These are phyloP conservation scores for Eupithecia dodoneata DNA, from an alignment of 2,888 invertebrate genomes.

Conservation along the genomic window DNA sequence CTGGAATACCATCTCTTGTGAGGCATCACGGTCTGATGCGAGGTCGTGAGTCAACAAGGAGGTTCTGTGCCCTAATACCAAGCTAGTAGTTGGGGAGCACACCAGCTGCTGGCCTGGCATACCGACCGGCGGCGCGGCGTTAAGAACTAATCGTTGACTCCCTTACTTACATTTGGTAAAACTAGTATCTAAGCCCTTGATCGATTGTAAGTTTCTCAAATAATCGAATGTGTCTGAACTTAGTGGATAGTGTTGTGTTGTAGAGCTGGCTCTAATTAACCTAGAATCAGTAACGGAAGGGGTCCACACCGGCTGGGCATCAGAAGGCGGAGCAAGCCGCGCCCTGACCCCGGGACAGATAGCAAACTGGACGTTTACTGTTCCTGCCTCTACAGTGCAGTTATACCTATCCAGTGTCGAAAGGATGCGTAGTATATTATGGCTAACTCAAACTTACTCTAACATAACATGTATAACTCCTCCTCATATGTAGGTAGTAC, in stretches of 20 bases:
- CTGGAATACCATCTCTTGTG: not conserved
- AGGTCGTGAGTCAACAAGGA: not conserved
- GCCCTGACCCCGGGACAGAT: not conserved
- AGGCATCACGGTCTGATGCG: not conserved
- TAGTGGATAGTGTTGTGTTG: not conserved
- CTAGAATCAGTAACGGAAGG: not conserved
- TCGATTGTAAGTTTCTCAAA: not conserved
- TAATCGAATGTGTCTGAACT: not conserved
- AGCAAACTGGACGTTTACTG: not conserved
- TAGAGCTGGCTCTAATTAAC: not conserved
- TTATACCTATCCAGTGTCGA: not conserved
- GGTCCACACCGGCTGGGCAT: not conserved
- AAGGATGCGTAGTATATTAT: not conserved
- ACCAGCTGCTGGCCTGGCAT: too few species aligned
- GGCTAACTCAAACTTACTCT: not conserved
- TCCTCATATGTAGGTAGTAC: not conserved
- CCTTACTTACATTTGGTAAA: too few species aligned
- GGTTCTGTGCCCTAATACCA: not conserved
- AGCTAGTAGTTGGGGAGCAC: not conserved
- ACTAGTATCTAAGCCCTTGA: not conserved
- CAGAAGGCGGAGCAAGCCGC: not conserved
- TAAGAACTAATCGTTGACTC: too few species aligned
- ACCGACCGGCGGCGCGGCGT: too few species aligned
- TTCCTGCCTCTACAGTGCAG: not conserved
- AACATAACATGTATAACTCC: not conserved